Evolutionary conservation across 2,888 invertebrate genomes (phyloP).

Genomic region (Lasioglossum leucozonium): DNA sequence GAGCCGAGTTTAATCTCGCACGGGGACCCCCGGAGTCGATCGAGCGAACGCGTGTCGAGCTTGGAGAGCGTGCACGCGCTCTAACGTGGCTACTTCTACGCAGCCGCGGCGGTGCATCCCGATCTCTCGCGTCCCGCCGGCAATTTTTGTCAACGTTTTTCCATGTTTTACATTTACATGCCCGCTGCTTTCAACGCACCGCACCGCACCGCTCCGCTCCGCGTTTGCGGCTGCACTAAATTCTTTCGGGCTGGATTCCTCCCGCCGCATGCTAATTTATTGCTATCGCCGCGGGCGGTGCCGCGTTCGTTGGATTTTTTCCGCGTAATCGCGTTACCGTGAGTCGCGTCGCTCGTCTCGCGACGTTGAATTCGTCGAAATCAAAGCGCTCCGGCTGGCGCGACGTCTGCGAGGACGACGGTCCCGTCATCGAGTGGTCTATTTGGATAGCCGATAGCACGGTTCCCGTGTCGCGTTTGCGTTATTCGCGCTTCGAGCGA

Average conservation of each 20-base stretch:
- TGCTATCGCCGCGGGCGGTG: constrained; percentile 5
- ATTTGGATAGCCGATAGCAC: background rate
- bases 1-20: constrained; percentile 46
- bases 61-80: background rate
- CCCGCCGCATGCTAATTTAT: constrained; percentile 11
- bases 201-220: background rate
- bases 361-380: background rate
- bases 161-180: constrained; percentile 19
- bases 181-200: background rate
- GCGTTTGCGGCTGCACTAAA: constrained; percentile 5
- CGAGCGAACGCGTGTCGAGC: background rate
- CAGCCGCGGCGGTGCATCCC: background rate
- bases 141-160: constrained; percentile 20
- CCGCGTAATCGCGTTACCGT: background rate
- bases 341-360: background rate
- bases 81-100: background rate
- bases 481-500: too few species aligned
- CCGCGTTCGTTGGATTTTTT: constrained; percentile 3
- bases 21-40: constrained; percentile 17
- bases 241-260: constrained; percentile 23
- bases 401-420: background rate
- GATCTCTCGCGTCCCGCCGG: background rate
- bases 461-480: too few species aligned
- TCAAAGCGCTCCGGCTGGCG: background rate
- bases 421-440: background rate